Percentiles rank a stretch among this genome's conserved stretches.
Evolutionary conservation across 2,113 vertebrate genomes (phyloP).

Genomic region (Leptocoma aspasia): DNA sequence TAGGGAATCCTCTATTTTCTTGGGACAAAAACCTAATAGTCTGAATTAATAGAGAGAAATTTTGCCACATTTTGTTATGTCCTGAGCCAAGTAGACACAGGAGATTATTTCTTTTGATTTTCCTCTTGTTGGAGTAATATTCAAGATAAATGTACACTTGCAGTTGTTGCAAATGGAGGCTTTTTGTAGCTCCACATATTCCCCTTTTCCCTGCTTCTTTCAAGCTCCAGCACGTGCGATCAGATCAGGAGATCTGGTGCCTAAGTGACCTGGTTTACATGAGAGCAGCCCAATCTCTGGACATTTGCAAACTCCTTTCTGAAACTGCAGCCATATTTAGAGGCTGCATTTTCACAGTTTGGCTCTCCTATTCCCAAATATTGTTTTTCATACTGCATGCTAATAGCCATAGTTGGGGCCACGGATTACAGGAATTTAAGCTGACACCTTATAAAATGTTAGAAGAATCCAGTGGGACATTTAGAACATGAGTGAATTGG

Average conservation of each 20-base stretch:
- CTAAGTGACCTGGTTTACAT: not conserved
- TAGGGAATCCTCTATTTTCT: not conserved
- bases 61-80: not conserved
- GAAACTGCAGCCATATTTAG: not conserved
- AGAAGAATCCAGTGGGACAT: slow-evolving; percentile 30
- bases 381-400: not conserved
- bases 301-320: not conserved
- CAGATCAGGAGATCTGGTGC: not conserved
- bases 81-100: not conserved
- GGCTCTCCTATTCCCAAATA: not conserved
- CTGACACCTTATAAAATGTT: slow-evolving; percentile 35
- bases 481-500: slow-evolving; percentile 35
- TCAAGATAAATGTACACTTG: not conserved
- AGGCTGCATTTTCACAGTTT: not conserved
- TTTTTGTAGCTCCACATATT: not conserved
- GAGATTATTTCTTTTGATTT: not conserved
- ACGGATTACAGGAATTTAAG: not conserved
- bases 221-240: not conserved
- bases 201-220: not conserved
- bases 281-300: not conserved
- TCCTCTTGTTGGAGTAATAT: not conserved
- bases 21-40: not conserved
- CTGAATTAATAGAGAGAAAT: not conserved
- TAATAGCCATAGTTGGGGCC: not conserved
- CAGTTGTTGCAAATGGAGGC: not conserved